Evolutionary conservation across 2,888 invertebrate species (phyloP).

Genomic region (Lampropteryx suffumata): DNA sequence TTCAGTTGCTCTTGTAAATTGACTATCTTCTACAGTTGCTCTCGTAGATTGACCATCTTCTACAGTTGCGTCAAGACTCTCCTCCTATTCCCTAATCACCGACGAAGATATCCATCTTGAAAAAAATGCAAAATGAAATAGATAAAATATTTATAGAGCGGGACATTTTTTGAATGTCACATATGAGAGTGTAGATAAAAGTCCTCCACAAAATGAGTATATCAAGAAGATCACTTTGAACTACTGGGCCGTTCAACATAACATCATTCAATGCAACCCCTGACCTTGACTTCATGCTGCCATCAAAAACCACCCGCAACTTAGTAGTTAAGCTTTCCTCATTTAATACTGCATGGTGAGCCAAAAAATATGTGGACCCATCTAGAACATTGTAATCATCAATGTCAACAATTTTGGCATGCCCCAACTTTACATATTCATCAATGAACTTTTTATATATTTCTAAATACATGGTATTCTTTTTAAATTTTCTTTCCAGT

Average conservation of each 20-base stretch:
- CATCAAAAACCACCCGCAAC: slow-evolving; percentile 1
- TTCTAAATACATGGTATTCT: neutral
- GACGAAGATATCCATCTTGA: no score
- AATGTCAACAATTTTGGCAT: neutral
- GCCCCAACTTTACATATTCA: neutral
- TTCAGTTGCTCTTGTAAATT: no score
- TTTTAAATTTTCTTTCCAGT: neutral
- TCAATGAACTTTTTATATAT: neutral
- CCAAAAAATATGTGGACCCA: neutral
- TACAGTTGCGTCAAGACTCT: no score
- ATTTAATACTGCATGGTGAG: slow-evolving; percentile 2
- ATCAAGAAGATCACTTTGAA: neutral
- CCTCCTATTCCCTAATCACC: no score
- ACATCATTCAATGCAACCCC: neutral
- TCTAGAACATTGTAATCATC: neutral
- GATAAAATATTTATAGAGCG: neutral
- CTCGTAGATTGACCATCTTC: no score
- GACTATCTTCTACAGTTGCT: no score
- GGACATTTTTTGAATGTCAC: slow-evolving; percentile 1
- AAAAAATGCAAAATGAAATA: no score
- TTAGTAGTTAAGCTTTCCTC: neutral
- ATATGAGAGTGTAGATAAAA: neutral
- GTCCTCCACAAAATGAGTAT: slow-evolving; percentile 1
- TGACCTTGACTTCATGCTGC: neutral
- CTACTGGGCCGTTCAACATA: neutral